These are phyloP conservation scores for Chaetorhynchus papuensis DNA, from an alignment of 2,113 vertebrate genomes.

Conservation along the genomic window DNA sequence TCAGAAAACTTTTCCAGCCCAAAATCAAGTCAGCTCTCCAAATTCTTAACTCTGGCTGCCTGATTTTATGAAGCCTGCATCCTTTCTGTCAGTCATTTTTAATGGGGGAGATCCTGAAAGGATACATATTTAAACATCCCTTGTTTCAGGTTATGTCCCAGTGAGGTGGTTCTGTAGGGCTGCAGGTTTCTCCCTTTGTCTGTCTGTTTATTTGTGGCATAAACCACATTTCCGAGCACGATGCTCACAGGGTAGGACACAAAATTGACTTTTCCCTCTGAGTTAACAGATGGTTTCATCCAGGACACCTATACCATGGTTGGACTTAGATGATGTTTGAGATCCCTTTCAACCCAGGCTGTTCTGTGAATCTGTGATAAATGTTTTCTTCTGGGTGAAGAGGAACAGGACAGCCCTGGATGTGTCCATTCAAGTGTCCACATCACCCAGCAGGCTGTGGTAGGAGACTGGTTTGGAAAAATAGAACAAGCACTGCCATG, in stretches of 20 bases:
- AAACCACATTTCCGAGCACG: neutral
- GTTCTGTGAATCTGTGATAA: neutral
- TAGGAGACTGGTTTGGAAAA: neutral
- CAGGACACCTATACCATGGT: neutral
- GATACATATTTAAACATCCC: accelerated
- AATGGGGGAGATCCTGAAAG: neutral
- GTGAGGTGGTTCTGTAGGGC: accelerated
- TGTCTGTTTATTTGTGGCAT: neutral
- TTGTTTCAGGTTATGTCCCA: neutral
- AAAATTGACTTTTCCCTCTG: neutral
- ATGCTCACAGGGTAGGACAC: neutral
- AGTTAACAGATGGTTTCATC: neutral
- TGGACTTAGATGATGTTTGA: neutral
- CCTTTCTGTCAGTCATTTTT: neutral
- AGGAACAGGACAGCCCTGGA: neutral
- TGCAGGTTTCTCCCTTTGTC: neutral
- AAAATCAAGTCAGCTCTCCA: neutral
- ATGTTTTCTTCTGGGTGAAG: neutral
- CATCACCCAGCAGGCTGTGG: neutral
- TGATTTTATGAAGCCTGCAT: neutral
- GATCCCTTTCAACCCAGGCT: neutral
- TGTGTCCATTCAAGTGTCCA: too few relatives aligned
- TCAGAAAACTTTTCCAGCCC: neutral
- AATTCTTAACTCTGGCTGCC: neutral
- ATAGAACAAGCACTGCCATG: neutral